These are phyloP conservation scores for Cotesia vestalis DNA, from an alignment of 1,140 invertebrate genomes.

Conservation along the genomic window DNA sequence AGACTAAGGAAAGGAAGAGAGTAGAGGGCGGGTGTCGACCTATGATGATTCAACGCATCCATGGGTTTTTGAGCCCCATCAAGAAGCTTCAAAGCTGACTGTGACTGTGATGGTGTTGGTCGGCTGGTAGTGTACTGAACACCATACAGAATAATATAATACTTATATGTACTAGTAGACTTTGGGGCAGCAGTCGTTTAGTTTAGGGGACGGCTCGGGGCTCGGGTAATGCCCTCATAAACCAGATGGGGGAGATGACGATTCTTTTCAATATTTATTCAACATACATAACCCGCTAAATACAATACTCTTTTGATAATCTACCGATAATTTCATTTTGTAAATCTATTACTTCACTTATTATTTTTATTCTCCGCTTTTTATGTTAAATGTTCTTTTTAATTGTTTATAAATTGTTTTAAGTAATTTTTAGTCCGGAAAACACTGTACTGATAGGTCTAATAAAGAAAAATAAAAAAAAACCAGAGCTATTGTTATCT, in stretches of 20 bases:
- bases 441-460: too few species aligned
- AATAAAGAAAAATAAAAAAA: too few species aligned
- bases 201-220: constrained; percentile 13
- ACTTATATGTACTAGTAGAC: not conserved
- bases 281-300: constrained; percentile 24
- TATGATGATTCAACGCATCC: constrained; percentile 3
- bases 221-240: constrained; percentile 22
- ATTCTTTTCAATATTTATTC: constrained; percentile 26
- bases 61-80: constrained; percentile 24
- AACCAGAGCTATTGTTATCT: too few species aligned
- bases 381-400: too few species aligned
- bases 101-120: too few species aligned
- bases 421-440: too few species aligned
- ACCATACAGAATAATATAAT: too few species aligned
- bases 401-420: too few species aligned
- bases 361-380: not conserved
- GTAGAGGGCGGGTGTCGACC: constrained; percentile 23
- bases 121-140: too few species aligned
- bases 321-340: not conserved
- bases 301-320: constrained; percentile 14
- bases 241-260: constrained; percentile 23
- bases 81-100: constrained; percentile 16
- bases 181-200: constrained; percentile 19
- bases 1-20: not conserved
- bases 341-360: not conserved